These are phyloP conservation scores for Hemiscyllium ocellatum DNA, from an alignment of 2,113 vertebrate species.

Conservation along the genomic window DNA sequence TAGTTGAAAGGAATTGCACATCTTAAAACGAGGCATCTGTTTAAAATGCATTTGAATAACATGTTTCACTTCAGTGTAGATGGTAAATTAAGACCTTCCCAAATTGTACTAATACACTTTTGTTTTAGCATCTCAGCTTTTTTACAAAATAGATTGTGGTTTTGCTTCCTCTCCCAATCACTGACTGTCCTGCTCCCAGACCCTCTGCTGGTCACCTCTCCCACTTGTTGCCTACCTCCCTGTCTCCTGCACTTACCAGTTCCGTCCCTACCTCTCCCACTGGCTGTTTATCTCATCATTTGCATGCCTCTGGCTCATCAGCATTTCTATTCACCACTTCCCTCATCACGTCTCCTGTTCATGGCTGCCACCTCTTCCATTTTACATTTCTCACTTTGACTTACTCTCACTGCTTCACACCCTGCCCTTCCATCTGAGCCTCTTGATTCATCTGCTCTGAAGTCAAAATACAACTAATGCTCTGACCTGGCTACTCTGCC, in stretches of 20 bases:
- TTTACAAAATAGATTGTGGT: background rate
- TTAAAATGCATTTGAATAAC: background rate
- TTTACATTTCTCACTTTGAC: background rate
- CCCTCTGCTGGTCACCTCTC: too few species aligned
- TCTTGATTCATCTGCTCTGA: too few species aligned
- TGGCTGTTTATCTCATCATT: background rate
- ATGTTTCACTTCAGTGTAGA: background rate
- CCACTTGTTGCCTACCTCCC: background rate
- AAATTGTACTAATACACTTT: background rate
- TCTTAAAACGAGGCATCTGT: background rate
- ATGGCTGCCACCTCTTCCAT: too few species aligned
- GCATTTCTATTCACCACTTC: too few species aligned
- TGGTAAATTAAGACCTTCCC: background rate
- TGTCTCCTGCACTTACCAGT: background rate
- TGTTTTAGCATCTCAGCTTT: background rate
- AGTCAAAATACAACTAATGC: too few species aligned
- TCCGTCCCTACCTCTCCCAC: background rate
- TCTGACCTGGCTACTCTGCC: too few species aligned
- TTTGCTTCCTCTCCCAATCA: background rate
- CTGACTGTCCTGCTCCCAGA: background rate
- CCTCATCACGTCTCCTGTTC: too few species aligned
- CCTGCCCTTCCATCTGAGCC: too few species aligned
- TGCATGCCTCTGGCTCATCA: too few species aligned
- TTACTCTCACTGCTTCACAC: background rate
- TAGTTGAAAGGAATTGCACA: background rate